Base-by-base conservation (phyloP, 2,797 vertebrate species). In the Hoplostethus mediterraneus region DNA sequence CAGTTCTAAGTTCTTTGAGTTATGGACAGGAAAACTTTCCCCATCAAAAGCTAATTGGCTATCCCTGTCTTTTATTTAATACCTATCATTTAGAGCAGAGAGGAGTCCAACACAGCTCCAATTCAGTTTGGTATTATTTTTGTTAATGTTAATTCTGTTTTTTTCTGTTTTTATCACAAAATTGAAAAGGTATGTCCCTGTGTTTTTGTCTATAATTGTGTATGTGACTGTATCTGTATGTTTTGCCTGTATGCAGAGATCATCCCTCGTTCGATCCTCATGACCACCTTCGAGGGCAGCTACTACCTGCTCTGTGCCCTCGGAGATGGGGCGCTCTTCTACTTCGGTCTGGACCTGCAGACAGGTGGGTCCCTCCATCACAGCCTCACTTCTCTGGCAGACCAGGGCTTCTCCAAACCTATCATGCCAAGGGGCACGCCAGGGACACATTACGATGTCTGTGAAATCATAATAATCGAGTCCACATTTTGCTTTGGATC, bases 271-370 rank as follows among this genome's bases (percentile, higher is more conserved):
- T 99, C 98, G 60, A 99, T 99, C 89, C 94, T 99, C 86, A 99
- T 99, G 98, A 99, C 98, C 0, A 99, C 98, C 14, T 99, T 99
- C 0, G 98, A 99, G 91, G 98, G 96, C 67, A 98, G 97, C 90
- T 98, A 98, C 86, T 99, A 99, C 87, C 93, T 99, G 56, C 95
- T 99, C 44, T 99, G 98, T 65, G 98, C 98, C n/a, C 94, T 99
- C 40, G 98, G 98, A 17, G 98, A 99, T 0, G 98, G 98, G 1
- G 98, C 98, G 0, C 97, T 99, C 77, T 99, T 99, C 94, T 99
- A 99, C 91, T 99, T 99, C 0, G 97, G 97, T 31, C 95, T 99
- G 83, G 98, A 97, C 90, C 94, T 99, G 0, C 96, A 97, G 82
- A 97, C 97, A 72, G 98, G 98, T 99, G 82, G 17, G 87, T 84